Conservation (phyloP, 2,888 invertebrate genomes). For the Caenorhabditis sinica region DNA sequence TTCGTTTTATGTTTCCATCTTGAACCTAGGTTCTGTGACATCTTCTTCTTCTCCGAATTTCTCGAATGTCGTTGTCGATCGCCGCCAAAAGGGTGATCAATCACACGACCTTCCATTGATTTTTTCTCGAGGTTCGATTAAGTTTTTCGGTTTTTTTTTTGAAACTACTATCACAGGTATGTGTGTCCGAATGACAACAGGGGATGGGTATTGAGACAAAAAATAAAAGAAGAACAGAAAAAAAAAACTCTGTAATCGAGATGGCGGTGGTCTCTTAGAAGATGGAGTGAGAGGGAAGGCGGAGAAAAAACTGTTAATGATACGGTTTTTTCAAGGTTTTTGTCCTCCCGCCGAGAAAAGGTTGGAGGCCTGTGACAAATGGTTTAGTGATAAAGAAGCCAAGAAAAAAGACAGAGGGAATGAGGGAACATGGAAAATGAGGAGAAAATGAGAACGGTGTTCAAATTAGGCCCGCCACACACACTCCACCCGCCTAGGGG, state of each 20-base stretch:
- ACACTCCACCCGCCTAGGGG: background rate
- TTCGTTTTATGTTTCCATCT: slow-evolving; percentile 30
- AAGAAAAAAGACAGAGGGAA: slow-evolving; percentile 20
- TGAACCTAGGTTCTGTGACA: slow-evolving; percentile 22
- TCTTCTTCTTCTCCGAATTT: background rate
- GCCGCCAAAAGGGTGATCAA: slow-evolving; percentile 52
- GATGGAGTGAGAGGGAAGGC: background rate
- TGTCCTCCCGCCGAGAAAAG: background rate
- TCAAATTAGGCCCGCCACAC: slow-evolving; percentile 47
- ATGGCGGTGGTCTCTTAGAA: slow-evolving; percentile 42
- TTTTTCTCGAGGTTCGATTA: slow-evolving; percentile 48
- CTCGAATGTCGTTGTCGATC: slow-evolving; percentile 25
- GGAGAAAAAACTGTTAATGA: slow-evolving; percentile 50
- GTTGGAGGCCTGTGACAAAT: slow-evolving; percentile 3
- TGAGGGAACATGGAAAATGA: slow-evolving; percentile 33
- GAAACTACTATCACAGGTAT: background rate
- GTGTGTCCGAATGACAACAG: slow-evolving; percentile 19
- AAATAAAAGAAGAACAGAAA: slow-evolving; percentile 3
- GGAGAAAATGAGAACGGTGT: slow-evolving; percentile 55
- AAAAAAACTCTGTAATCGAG: slow-evolving; percentile 56
- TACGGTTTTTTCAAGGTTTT: slow-evolving; percentile 58
- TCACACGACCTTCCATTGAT: slow-evolving; percentile 57
- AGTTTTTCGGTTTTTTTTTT: slow-evolving; percentile 23
- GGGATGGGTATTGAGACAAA: background rate
- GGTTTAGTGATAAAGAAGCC: slow-evolving; percentile 42